Evolutionary conservation across 2,113 vertebrate genomes (phyloP).

Genomic region (Lota lota): DNA sequence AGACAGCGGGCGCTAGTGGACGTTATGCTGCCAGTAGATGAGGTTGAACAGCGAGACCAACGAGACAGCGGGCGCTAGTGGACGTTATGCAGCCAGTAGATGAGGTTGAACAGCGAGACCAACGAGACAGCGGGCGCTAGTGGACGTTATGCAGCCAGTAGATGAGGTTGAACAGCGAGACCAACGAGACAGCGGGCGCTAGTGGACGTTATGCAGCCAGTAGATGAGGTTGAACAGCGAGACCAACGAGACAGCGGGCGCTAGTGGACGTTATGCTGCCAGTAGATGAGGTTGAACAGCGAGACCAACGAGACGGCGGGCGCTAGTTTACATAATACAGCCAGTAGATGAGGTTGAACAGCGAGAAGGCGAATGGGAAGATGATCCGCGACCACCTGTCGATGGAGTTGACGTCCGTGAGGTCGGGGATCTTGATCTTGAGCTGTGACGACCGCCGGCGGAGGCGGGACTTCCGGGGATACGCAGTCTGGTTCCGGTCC

Average conservation of each 20-base stretch:
- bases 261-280: slow-evolving; percentile 99
- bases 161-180: slow-evolving; percentile 97
- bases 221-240: slow-evolving; percentile 98
- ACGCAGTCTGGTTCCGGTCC: slow-evolving; percentile 71
- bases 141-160: slow-evolving; percentile 99
- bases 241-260: slow-evolving; percentile 58
- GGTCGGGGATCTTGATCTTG: slow-evolving; percentile 96
- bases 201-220: slow-evolving; percentile 99
- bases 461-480: slow-evolving; percentile 82
- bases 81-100: slow-evolving; percentile 99
- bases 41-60: slow-evolving; percentile 92
- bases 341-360: slow-evolving; percentile 99
- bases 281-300: slow-evolving; percentile 94
- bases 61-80: slow-evolving; percentile 79
- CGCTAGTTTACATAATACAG: slow-evolving; percentile 97
- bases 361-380: slow-evolving; percentile 92
- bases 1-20: slow-evolving; percentile 82
- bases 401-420: slow-evolving; percentile 96
- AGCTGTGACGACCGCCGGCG: slow-evolving; percentile 91
- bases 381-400: slow-evolving; percentile 97
- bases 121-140: slow-evolving; percentile 70
- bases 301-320: slow-evolving; percentile 36
- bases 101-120: slow-evolving; percentile 97
- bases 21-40: slow-evolving; percentile 99
- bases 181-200: slow-evolving; percentile 58